Evolutionary conservation across 2,113 vertebrate genomes (phyloP).

Genomic region (Lathamus discolor): DNA sequence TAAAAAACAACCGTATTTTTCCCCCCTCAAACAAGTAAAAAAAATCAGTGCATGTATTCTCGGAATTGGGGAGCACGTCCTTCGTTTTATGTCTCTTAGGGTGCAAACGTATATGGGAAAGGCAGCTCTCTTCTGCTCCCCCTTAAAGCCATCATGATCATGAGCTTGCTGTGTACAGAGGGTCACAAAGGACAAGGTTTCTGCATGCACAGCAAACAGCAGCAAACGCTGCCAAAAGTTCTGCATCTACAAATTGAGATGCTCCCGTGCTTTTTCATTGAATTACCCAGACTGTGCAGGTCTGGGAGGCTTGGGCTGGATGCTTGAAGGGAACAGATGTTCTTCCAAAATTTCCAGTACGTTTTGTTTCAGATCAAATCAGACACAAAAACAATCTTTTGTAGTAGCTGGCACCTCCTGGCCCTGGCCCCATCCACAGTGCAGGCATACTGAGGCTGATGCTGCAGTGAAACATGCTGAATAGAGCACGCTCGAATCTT

Average conservation of each 20-base stretch:
- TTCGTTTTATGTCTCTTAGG: background rate
- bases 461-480: slow-evolving; percentile 9
- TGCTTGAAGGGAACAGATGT: slow-evolving; percentile 15
- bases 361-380: slow-evolving; percentile 28
- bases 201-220: background rate
- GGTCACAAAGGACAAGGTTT: background rate
- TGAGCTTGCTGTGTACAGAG: background rate
- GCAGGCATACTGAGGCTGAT: background rate
- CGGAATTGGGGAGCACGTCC: background rate
- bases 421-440: background rate
- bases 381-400: background rate
- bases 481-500: background rate
- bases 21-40: background rate
- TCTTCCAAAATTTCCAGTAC: slow-evolving; percentile 24
- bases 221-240: background rate
- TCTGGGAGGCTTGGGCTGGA: background rate
- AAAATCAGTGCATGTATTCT: background rate
- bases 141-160: background rate
- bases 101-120: background rate
- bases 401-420: slow-evolving; percentile 40
- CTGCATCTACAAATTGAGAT: background rate
- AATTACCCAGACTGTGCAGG: background rate
- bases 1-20: background rate
- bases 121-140: background rate
- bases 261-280: background rate